Evolutionary conservation across 2,113 vertebrate genomes (phyloP).

Genomic region (Takifugu flavidus): DNA sequence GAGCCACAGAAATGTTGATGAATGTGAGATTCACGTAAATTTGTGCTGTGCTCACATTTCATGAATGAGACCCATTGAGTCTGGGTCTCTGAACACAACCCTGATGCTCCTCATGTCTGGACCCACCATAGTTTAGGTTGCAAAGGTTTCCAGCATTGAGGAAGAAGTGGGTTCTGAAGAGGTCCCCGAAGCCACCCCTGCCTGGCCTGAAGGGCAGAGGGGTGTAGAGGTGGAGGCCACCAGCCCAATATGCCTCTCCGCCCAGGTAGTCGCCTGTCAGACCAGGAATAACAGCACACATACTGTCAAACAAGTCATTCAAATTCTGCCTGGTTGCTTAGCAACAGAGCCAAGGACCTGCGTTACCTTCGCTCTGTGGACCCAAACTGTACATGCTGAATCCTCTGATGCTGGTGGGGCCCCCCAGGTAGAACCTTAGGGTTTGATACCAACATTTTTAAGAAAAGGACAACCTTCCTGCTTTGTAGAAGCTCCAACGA

Average conservation of each 20-base stretch:
- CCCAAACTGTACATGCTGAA: constrained; percentile 99
- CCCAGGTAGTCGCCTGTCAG: constrained; percentile 91
- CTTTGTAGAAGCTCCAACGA: too few relatives aligned
- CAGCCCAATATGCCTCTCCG: constrained; percentile 94
- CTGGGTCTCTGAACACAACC: not conserved
- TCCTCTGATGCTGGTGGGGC: constrained; percentile 94
- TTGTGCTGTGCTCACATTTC: too few relatives aligned
- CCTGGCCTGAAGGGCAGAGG: constrained; percentile 94
- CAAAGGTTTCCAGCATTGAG: constrained; percentile 97
- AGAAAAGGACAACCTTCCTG: not conserved
- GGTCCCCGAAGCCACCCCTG: constrained; percentile 90
- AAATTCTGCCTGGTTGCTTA: not conserved
- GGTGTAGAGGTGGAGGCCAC: constrained; percentile 91
- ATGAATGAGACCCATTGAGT: too few relatives aligned
- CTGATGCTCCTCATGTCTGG: not conserved
- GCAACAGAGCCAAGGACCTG: not conserved
- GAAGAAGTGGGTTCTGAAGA: constrained; percentile 96
- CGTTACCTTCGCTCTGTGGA: constrained; percentile 93
- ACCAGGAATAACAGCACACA: constrained; percentile 39
- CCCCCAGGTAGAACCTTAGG: constrained; percentile 92
- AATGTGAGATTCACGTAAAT: too few relatives aligned
- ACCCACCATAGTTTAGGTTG: constrained; percentile 93
- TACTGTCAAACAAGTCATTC: constrained; percentile 13
- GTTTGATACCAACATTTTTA: not conserved
- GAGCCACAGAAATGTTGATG: too few relatives aligned